These are phyloP conservation scores for Bothrops jararaca DNA, from an alignment of 2,113 vertebrate genomes.

Conservation along the genomic window DNA sequence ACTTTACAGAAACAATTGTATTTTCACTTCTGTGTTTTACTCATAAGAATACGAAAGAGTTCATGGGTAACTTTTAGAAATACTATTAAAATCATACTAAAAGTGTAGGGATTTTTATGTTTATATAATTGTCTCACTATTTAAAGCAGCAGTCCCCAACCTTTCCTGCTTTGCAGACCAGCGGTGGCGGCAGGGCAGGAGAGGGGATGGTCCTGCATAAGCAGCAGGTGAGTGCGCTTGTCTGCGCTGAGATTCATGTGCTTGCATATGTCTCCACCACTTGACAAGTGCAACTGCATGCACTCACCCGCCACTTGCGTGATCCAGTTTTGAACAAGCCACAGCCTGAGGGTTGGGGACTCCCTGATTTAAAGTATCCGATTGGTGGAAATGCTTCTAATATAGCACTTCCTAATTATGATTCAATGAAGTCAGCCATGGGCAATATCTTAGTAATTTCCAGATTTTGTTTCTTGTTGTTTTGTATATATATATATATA, in stretches of 20 bases:
- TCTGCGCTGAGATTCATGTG: background rate
- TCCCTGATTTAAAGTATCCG: conserved; percentile 37
- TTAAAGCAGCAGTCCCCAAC: conserved; percentile 18
- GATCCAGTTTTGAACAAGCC: background rate
- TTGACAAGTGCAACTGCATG: background rate
- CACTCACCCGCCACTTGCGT: too few species aligned
- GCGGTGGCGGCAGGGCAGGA: background rate
- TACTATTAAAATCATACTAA: conserved; percentile 41
- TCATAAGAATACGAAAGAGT: background rate
- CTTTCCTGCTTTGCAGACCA: background rate
- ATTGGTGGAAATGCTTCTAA: conserved; percentile 45
- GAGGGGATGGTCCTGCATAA: background rate
- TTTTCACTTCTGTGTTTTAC: background rate
- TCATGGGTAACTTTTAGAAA: background rate
- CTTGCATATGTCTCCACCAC: background rate
- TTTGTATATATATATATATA: background rate
- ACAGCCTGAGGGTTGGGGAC: background rate
- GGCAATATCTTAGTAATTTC: conserved; percentile 45
- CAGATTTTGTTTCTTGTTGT: conserved; percentile 51
- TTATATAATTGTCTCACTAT: background rate
- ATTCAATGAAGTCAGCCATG: conserved; percentile 50
- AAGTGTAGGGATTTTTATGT: conserved; percentile 47
- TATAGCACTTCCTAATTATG: conserved; percentile 41
- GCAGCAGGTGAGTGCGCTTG: background rate
- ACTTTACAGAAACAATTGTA: background rate